phyloP scores from a whole-genome alignment of 2,888 invertebrate genomes.

The Notodonta dromedarius region DNA sequence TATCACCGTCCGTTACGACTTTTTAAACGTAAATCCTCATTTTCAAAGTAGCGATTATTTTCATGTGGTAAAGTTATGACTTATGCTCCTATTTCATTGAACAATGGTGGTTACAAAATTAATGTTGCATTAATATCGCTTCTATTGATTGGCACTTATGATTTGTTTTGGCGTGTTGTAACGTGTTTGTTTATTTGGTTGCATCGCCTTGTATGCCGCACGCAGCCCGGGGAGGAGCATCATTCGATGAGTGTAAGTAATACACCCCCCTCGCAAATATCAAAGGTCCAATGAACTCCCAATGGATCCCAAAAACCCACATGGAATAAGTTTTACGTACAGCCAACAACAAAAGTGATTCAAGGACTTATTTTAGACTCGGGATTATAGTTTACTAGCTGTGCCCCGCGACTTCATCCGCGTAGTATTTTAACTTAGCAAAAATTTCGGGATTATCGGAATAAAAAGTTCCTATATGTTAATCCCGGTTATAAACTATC shows the following conservation, averaged over 20 bases:
- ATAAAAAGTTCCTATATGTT: no score
- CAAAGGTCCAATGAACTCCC: not conserved
- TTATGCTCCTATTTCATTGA: not conserved
- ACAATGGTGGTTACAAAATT: not conserved
- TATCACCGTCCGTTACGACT: constrained; percentile 2
- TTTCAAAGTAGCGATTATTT: no score
- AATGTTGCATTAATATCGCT: constrained; percentile 29
- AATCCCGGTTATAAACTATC: no score
- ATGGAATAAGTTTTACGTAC: no score
- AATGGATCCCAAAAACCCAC: not conserved
- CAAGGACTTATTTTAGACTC: no score
- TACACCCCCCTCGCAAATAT: constrained; percentile 38
- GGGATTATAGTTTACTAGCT: no score
- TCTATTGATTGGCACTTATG: constrained; percentile 34
- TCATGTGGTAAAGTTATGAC: not conserved
- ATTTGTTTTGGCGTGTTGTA: constrained; percentile 68
- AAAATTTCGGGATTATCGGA: no score
- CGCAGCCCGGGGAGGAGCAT: constrained; percentile 87
- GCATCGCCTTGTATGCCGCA: constrained; percentile 80
- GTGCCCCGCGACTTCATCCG: no score
- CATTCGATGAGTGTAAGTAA: constrained; percentile 89
- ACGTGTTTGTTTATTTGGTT: constrained; percentile 77
- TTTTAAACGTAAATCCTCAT: not conserved
- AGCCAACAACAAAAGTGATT: no score
- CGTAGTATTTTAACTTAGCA: no score